A percentile compares a stretch with the other conserved stretches of the same genome.
phyloP scores from a whole-genome alignment of 2,888 invertebrate genomes.

The Platycnemis pennipes region DNA sequence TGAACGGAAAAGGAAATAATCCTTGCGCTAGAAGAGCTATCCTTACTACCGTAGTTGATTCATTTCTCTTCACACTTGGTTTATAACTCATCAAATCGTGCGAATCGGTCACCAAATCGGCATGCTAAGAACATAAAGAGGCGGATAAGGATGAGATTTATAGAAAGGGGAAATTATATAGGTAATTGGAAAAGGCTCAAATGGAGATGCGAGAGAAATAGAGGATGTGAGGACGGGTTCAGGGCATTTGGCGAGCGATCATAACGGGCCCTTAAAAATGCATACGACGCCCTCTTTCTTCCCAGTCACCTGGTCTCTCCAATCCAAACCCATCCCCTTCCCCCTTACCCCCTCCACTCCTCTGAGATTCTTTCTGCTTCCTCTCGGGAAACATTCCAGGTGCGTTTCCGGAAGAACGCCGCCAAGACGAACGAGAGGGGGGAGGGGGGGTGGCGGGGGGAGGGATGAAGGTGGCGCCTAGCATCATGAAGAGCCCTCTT shows the following conservation, averaged over 20 bases:
- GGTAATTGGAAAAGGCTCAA: background rate
- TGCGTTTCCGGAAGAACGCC: slow-evolving; percentile 16
- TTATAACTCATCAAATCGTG: too few relatives aligned
- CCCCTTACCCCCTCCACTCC: background rate
- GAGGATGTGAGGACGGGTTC: background rate
- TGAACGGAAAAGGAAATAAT: too few relatives aligned
- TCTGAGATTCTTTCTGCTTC: background rate
- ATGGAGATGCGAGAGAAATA: background rate
- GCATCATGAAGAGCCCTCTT: too few relatives aligned
- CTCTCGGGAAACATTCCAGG: background rate
- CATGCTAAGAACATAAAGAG: too few relatives aligned
- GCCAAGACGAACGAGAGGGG: background rate
- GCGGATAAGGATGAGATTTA: background rate
- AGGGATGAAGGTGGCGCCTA: background rate
- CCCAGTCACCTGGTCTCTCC: background rate
- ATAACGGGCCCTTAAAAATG: background rate
- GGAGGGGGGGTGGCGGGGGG: background rate
- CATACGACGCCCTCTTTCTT: background rate
- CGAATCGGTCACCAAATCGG: too few relatives aligned
- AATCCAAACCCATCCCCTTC: background rate
- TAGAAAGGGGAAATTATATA: background rate
- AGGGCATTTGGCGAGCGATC: background rate
- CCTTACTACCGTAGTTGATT: too few relatives aligned
- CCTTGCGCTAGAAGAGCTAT: too few relatives aligned
- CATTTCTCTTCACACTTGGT: too few relatives aligned